These are phyloP conservation scores for Microtus agrestis DNA, from an alignment of 2,797 vertebrate genomes.

Conservation along the genomic window DNA sequence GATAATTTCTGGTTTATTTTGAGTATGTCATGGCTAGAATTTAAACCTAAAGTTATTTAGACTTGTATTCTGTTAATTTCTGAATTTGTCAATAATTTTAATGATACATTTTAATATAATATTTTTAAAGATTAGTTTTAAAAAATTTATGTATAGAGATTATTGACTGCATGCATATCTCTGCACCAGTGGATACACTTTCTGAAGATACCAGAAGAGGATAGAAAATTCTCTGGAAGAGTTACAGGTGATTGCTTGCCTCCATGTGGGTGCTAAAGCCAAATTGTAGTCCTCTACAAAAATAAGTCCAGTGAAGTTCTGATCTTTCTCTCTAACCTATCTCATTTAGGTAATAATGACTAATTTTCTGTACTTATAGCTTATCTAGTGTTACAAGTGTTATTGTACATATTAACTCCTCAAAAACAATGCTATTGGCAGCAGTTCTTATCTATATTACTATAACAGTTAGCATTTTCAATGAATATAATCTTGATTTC, in stretches of 20 bases:
- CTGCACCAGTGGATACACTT: not conserved
- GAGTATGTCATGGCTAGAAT: not conserved
- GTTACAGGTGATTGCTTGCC: not conserved
- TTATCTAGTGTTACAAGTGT: not conserved
- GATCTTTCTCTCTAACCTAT: not conserved
- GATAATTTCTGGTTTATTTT: not conserved
- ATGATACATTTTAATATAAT: not conserved
- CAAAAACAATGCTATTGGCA: not conserved
- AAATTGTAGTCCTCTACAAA: not conserved
- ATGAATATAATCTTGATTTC: not conserved
- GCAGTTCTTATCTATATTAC: not conserved
- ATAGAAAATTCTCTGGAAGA: not conserved
- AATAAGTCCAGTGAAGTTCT: not conserved
- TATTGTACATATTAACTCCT: not conserved
- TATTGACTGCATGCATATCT: not conserved
- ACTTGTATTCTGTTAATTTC: not conserved
- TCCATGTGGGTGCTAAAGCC: not conserved
- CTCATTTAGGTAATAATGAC: accelerated
- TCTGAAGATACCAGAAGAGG: not conserved
- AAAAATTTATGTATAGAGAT: not conserved
- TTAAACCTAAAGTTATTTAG: constrained; percentile 4
- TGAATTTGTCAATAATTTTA: not conserved
- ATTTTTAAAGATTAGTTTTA: not conserved
- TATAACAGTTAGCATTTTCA: not conserved
- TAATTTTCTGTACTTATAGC: not conserved